Evolutionary conservation across 1,140 invertebrate genomes (phyloP).

Genomic region (Meloidogyne chitwoodi): DNA sequence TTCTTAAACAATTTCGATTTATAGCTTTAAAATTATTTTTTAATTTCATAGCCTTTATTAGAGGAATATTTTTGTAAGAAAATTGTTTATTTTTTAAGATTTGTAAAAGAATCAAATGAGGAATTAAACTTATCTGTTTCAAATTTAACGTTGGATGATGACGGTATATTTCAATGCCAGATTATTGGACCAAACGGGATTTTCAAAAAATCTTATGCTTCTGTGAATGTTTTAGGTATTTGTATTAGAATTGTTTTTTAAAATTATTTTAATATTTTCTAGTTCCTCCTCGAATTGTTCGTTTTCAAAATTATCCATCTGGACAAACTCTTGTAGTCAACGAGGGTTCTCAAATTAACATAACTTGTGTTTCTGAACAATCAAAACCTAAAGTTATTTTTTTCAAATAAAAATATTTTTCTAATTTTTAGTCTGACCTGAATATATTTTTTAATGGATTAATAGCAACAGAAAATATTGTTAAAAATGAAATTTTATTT

Average conservation of each 20-base stretch:
- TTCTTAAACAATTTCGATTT: too few species aligned
- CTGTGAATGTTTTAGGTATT: constrained; percentile 40
- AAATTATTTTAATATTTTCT: constrained; percentile 8
- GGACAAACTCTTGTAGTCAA: constrained; percentile 33
- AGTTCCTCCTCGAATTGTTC: constrained; percentile 40
- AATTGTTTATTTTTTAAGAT: constrained; percentile 11
- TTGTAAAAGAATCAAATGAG: constrained; percentile 33
- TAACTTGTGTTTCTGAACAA: constrained; percentile 32
- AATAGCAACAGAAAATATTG: constrained; percentile 29
- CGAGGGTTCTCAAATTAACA: constrained; percentile 37
- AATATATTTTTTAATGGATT: constrained; percentile 46
- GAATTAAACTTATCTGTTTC: constrained; percentile 43
- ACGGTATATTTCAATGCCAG: constrained; percentile 45
- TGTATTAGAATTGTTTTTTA: constrained; percentile 16
- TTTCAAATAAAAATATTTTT: not conserved
- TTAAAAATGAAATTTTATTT: constrained; percentile 22
- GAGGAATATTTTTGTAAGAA: too few species aligned
- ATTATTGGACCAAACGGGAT: constrained; percentile 21
- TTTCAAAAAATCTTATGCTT: constrained; percentile 33
- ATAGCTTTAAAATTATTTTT: too few species aligned
- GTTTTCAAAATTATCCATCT: constrained; percentile 38
- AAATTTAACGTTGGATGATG: constrained; percentile 35
- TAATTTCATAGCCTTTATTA: too few species aligned
- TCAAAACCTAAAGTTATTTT: constrained; percentile 32
- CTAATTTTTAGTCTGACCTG: constrained; percentile 11